Evolutionary conservation across 2,888 invertebrate species (phyloP).

Genomic region (Cremastinae sp.): DNA sequence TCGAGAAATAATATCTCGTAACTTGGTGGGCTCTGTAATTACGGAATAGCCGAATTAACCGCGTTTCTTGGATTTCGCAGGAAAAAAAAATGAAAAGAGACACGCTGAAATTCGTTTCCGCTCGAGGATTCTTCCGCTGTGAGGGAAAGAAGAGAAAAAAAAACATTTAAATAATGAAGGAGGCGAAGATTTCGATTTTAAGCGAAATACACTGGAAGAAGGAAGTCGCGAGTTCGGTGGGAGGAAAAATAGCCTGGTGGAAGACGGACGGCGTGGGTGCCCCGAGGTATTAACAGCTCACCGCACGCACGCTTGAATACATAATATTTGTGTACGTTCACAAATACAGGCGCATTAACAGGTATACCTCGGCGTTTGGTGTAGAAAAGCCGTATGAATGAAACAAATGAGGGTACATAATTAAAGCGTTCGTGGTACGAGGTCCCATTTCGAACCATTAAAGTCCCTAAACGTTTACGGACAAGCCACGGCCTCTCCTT

Average conservation of each 20-base stretch:
- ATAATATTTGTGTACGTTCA: constrained; percentile 34
- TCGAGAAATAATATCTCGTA: background rate
- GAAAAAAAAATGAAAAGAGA: too few species aligned
- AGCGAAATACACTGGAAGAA: constrained; percentile 32
- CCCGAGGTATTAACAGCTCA: constrained; percentile 54
- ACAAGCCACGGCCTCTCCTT: constrained; percentile 62
- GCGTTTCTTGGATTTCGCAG: constrained; percentile 39
- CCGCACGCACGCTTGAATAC: constrained; percentile 39
- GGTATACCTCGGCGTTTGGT: constrained; percentile 42
- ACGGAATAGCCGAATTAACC: constrained; percentile 49
- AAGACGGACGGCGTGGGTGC: constrained; percentile 58
- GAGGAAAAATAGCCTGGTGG: constrained; percentile 15
- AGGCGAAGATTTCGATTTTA: constrained; percentile 41
- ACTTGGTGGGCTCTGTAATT: constrained; percentile 48
- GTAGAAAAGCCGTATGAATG: constrained; percentile 69
- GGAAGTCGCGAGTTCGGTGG: constrained; percentile 21
- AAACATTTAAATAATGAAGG: constrained; percentile 32
- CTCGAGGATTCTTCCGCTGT: constrained; percentile 38
- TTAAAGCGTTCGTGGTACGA: constrained; percentile 74
- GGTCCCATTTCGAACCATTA: constrained; percentile 75
- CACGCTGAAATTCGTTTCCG: constrained; percentile 54
- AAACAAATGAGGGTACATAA: constrained; percentile 77
- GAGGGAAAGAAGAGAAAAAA: too few species aligned
- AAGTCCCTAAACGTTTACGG: constrained; percentile 75
- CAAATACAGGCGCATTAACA: constrained; percentile 43